Evolutionary conservation across 2,888 invertebrate genomes (phyloP), one percentile per base, ranked within the genome.

Genomic region (Drosophila suboccidentalis): DNA sequence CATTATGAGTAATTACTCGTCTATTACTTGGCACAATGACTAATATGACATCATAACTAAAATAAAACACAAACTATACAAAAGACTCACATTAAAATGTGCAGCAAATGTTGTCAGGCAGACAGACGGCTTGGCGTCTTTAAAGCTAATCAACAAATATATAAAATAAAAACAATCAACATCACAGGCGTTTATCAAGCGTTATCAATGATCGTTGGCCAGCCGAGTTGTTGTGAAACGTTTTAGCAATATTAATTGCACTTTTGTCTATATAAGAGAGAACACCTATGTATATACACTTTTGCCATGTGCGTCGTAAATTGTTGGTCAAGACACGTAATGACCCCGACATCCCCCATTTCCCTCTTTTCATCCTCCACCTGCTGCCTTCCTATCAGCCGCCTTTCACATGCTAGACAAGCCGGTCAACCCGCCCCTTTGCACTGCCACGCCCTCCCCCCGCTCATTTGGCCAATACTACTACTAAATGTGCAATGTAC

Each of bases 391-490:
- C 44, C 60, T 69, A 82, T 82, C 82, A 87, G 61, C 26, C 79
- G 58, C 62, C 19, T 29, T 74, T 87, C 88, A 79, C 88, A 76
- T 83, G 82, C 75, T 69, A 34, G 53, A 43, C 38, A 41, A 66
- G 39, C 64, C 41, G 41, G 46, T 53, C 62, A 26, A 10, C 26
- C 32, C 32, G 15, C 26, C 32, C 19, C 43, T 47, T 47, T 6
- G 10, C 3, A n/a, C 13, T n/a, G 62, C 67, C 78, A 63, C 73
- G 63, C 75, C 78, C 75, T 60, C n/a, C n/a, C n/a, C n/a, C n/a
- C n/a, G n/a, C n/a, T n/a, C n/a, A n/a, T n/a, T n/a, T n/a, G 10
- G 34, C 39, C 15, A 34, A 66, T 61, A 64, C 29, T 26, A 26
- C 26, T 26, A 26, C 66, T 51, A 60, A 41, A 54, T 69, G 65